Base-by-base conservation (phyloP, 2,888 invertebrate genomes). In the Troides aeacus region DNA sequence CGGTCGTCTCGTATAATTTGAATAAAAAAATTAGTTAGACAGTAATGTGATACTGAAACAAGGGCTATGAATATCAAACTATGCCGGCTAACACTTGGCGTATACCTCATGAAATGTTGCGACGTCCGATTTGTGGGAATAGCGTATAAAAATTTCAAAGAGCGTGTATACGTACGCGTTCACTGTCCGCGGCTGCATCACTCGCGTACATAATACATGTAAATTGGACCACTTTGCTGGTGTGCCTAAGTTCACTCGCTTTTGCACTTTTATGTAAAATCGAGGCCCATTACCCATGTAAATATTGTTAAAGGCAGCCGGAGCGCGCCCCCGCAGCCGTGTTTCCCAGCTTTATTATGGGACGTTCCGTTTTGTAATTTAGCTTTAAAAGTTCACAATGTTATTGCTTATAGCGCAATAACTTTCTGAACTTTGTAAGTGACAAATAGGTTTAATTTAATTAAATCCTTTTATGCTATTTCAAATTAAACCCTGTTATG, bases 181-280 rank as follows among this genome's bases (percentile, higher is more conserved):
- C 77, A 82, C 86, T 84, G 85, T 78, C 74, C 76, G 84, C 83
- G 72, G 80, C 78, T 82, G 84, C 85, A 89, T 88, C 90, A 84
- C 85, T 84, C 85, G 80, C 79, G 79, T 82, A 88, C 89, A 92
- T 92, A 90, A 91, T 90, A 88, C 87, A 92, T 92, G 92, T 86
- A 91, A 92, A 92, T 92, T 92, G 90, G 86, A 86, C 86, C 89
- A 90, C 90, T 90, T 90, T 88, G 79, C 83, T 82, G 82, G 84
- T 85, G 85, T 77, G 78, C 80, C 88, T 88, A 88, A 90, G 89
- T 87, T 87, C 87, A 85, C 84, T 88, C 86, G 88, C 88, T 89
- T 88, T 90, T 89, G 85, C 87, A 89, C 86, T 90, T 91, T 90
- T 90, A 88, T 89, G 85, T 88, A 86, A 90, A 90, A 90, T 84